Evolutionary conservation across 2,888 invertebrate species (phyloP), one percentile per base, ranked within the genome.

Genomic region (Melanotus villosus): DNA sequence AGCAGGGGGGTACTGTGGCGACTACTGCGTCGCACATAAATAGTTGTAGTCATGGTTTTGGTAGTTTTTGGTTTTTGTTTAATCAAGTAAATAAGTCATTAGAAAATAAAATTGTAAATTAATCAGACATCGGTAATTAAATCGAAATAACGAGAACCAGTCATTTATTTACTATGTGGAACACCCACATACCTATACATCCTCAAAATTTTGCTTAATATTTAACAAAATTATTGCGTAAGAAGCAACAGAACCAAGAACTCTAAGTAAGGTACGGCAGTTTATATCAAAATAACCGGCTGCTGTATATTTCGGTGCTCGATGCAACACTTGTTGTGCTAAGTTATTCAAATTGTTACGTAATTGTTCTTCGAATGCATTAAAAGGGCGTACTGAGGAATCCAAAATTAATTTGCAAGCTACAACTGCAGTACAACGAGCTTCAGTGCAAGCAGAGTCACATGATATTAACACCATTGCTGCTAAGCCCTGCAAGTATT

Each of bases 361-460:
- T 9, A 43, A 18, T 16, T 18, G 9, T 18, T 7, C 43, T 16
- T 9, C 19, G 3, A 10, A 7, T 16, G 18, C 1, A 16, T 10
- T 19, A 9, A 9, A 10, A 9, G 6, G 3, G 18, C 10, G 19
- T 43, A 43, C 19, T 4, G 43, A 19, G 0, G 19, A n/a, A 19
- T 18, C 19, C 1, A 43, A 19, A 19, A 43, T 18, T 19, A 43
- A 19, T 7, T 43, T 43, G 10, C 9, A 43, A 43, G 19, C 4
- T 9, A 18, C 19, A 9, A 19, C 10, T 1, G 43, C 18, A 1
- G 43, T 43, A 19, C 19, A 19, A 9, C 10, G 43, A 19, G 43
- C 43, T 43, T 43, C 43, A 10, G 6, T 43, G 19, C 43, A 43
- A 43, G 19, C 43, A 9, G 43, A 43, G 19, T 43, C 43, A 4